Evolutionary conservation across 2,113 vertebrate genomes (phyloP).

Genomic region (Pteruthius melanotis): DNA sequence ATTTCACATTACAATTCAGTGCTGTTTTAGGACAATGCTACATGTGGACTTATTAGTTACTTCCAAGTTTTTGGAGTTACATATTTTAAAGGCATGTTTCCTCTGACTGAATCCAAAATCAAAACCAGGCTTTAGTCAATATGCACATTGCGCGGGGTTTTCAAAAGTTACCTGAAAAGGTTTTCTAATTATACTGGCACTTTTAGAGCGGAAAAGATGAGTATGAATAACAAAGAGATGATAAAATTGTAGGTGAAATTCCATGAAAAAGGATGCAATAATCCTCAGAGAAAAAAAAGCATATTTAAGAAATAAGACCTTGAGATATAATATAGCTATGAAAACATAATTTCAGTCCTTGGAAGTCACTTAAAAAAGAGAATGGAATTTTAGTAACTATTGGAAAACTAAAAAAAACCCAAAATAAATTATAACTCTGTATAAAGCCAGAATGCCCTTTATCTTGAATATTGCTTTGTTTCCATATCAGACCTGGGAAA

Average conservation of each 20-base stretch:
- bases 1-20: neutral
- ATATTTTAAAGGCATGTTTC: neutral
- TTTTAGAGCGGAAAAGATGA: neutral
- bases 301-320: neutral
- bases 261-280: neutral
- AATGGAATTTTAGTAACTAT: neutral
- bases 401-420: neutral
- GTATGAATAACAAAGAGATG: neutral
- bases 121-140: neutral
- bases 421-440: too few relatives aligned
- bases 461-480: neutral
- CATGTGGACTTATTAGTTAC: neutral
- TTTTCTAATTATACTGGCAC: neutral
- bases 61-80: neutral
- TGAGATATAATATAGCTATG: neutral
- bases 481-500: neutral
- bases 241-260: neutral
- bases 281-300: neutral
- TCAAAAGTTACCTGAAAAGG: neutral
- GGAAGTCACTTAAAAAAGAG: neutral
- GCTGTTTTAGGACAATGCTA: neutral
- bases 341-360: neutral
- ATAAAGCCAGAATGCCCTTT: neutral
- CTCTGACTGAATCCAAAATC: neutral
- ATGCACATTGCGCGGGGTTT: neutral